phyloP scores from a whole-genome alignment of 2,113 vertebrate species.

The Paedocypris sp. region DNA sequence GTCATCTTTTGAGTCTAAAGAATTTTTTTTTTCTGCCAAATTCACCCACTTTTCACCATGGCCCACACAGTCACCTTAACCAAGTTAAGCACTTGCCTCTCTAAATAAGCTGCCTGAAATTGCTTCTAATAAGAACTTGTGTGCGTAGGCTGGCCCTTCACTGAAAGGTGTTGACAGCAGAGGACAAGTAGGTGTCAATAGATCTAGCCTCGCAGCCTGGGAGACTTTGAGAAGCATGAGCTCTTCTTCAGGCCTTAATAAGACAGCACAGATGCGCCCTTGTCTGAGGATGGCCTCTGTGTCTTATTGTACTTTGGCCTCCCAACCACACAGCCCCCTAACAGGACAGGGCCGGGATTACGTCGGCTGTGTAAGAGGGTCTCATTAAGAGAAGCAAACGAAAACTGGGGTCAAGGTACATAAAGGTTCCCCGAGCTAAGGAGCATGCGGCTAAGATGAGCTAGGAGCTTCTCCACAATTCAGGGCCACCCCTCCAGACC shows the following conservation, averaged over 20 bases:
- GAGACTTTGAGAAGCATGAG: conserved; percentile 54
- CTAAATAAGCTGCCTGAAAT: conserved; percentile 50
- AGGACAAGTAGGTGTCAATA: conserved; percentile 68
- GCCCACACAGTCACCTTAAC: conserved; percentile 36
- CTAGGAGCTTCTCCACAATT: conserved; percentile 65
- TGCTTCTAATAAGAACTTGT: conserved; percentile 49
- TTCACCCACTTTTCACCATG: conserved; percentile 18
- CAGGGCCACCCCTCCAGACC: conserved; percentile 70
- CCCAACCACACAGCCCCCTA: conserved; percentile 43
- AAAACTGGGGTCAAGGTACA: conserved; percentile 97
- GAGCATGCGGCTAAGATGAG: conserved; percentile 82
- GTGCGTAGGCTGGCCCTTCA: conserved; percentile 37
- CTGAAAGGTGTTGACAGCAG: conserved; percentile 57
- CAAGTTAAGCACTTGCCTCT: conserved; percentile 53
- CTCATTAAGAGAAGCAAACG: conserved; percentile 94
- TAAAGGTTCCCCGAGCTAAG: conserved; percentile 86
- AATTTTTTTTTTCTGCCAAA: conserved; percentile 30
- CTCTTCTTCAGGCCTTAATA: conserved; percentile 60
- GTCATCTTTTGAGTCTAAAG: conserved; percentile 37
- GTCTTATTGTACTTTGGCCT: conserved; percentile 65
- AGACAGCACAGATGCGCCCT: conserved; percentile 65
- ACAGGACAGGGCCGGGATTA: conserved; percentile 51
- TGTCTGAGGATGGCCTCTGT: conserved; percentile 51
- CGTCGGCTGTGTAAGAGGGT: conserved; percentile 56
- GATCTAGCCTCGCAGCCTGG: conserved; percentile 49